A percentile compares a stretch with the other conserved stretches of the same genome.
Evolutionary conservation across 1,140 invertebrate species (phyloP).

Genomic region (Zophobas morio): DNA sequence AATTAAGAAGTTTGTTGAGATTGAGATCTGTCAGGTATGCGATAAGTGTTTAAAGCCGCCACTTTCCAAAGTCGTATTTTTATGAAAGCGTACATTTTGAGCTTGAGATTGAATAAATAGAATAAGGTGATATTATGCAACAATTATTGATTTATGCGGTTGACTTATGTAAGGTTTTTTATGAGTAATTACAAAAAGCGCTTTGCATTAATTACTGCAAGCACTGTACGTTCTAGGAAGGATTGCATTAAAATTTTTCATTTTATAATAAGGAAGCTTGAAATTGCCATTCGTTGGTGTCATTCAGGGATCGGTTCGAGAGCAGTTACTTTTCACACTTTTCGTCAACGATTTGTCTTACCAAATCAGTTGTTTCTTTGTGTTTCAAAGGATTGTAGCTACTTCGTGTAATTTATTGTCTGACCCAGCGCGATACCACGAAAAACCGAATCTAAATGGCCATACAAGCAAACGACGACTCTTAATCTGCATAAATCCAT

Average conservation of each 20-base stretch:
- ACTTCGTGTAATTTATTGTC: too few relatives aligned
- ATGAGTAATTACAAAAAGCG: neutral
- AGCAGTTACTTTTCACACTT: too few relatives aligned
- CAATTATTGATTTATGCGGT: conserved; percentile 19
- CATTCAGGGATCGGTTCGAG: too few relatives aligned
- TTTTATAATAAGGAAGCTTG: neutral
- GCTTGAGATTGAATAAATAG: neutral
- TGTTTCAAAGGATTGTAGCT: too few relatives aligned
- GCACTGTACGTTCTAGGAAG: too few relatives aligned
- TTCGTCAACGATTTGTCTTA: too few relatives aligned
- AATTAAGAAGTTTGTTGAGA: neutral
- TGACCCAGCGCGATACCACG: too few relatives aligned
- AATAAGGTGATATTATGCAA: conserved; percentile 11
- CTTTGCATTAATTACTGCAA: neutral
- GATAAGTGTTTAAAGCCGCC: neutral
- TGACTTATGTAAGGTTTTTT: conserved; percentile 14
- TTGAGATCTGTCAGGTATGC: neutral
- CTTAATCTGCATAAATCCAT: too few relatives aligned
- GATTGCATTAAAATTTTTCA: too few relatives aligned
- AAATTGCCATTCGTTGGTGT: conserved; percentile 7
- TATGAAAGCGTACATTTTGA: neutral
- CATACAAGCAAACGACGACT: too few relatives aligned
- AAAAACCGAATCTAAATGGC: too few relatives aligned
- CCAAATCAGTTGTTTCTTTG: too few relatives aligned
- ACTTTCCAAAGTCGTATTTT: neutral